Percentiles rank a stretch among this genome's conserved stretches.
phyloP scores from a whole-genome alignment of 1,140 invertebrate species.

The Papilio glaucus region DNA sequence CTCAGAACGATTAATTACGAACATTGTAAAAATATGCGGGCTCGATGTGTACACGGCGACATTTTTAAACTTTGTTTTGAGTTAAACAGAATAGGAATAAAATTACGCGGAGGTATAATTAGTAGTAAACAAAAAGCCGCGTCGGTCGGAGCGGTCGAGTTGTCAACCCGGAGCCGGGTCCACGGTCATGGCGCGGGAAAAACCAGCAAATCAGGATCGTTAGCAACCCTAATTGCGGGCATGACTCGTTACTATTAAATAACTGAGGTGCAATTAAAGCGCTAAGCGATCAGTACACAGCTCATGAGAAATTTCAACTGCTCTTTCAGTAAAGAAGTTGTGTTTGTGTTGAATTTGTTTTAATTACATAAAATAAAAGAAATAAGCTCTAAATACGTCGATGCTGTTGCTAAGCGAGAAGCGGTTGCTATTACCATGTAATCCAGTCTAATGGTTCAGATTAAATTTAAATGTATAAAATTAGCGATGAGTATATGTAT shows the following conservation, averaged over 20 bases:
- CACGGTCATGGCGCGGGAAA: slow-evolving; percentile 15
- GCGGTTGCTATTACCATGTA: not conserved
- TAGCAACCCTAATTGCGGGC: slow-evolving; percentile 47
- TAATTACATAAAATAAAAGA: slow-evolving; percentile 13
- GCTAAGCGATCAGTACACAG: slow-evolving; percentile 43
- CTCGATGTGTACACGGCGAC: slow-evolving; percentile 19
- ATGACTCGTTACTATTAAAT: slow-evolving; percentile 62
- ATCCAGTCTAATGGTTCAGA: not conserved
- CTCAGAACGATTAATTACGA: slow-evolving; percentile 27
- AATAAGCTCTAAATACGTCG: not conserved
- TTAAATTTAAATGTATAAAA: too few species aligned
- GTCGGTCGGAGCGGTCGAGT: slow-evolving; percentile 3
- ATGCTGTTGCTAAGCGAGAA: not conserved
- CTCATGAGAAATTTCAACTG: slow-evolving; percentile 32
- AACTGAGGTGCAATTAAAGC: slow-evolving; percentile 52
- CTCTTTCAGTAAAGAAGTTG: not conserved
- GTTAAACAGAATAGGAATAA: slow-evolving; percentile 37
- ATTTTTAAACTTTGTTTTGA: slow-evolving; percentile 35
- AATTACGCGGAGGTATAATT: slow-evolving; percentile 35
- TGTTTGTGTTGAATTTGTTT: slow-evolving; percentile 14
- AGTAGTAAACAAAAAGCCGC: slow-evolving; percentile 28
- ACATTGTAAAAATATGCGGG: slow-evolving; percentile 28
- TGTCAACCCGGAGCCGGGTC: slow-evolving; percentile 30
- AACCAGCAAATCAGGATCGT: slow-evolving; percentile 33
- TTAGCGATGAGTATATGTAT: too few species aligned